Conservation (phyloP, 2,888 invertebrate genomes). For the Chirona hameri region DNA sequence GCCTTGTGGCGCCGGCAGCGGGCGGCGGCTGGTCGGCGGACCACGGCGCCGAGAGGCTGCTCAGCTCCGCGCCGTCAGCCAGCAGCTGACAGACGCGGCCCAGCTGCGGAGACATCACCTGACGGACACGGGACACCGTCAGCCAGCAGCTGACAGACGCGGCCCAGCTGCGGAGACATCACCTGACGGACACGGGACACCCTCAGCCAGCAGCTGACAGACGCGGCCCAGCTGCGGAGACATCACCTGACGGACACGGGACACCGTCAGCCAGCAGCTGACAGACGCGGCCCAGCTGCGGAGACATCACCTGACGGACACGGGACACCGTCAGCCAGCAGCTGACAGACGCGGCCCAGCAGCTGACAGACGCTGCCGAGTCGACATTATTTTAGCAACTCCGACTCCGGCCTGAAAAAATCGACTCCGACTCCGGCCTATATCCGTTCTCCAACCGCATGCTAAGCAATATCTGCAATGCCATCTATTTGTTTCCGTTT, state of each 20-base stretch:
- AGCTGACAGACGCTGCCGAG: background rate
- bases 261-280: conserved; percentile 10
- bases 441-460: too few species aligned
- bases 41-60: background rate
- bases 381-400: too few species aligned
- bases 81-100: conserved; percentile 27
- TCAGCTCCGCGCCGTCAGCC: background rate
- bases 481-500: too few species aligned
- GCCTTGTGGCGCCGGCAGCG: background rate
- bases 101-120: conserved; percentile 27
- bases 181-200: conserved; percentile 49
- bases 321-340: conserved; percentile 41
- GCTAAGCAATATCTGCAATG: too few species aligned
- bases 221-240: conserved; percentile 6
- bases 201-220: conserved; percentile 25
- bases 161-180: background rate
- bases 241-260: conserved; percentile 53
- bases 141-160: background rate
- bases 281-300: conserved; percentile 13
- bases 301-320: conserved; percentile 51
- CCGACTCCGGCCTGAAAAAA: too few species aligned
- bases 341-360: too few species aligned
- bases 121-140: conserved; percentile 52
- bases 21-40: background rate
- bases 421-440: too few species aligned